phyloP scores from a whole-genome alignment of 2,888 invertebrate species.

The Tinea pellionella region DNA sequence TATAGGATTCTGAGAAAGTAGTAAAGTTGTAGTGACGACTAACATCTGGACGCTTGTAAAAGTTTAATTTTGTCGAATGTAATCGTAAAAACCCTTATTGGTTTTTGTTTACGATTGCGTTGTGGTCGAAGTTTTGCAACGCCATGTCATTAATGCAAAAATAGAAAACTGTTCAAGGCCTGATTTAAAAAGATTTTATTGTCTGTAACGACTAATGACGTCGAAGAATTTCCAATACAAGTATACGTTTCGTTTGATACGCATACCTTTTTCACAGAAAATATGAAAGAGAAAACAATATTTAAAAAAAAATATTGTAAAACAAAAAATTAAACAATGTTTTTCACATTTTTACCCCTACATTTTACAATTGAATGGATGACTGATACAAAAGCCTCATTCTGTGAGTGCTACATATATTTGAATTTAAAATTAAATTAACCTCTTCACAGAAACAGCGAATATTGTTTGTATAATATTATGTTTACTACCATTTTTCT shows the following conservation, averaged over 20 bases:
- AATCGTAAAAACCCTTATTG: conserved; percentile 59
- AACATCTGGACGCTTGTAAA: conserved; percentile 51
- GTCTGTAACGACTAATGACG: background rate
- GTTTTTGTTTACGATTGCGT: conserved; percentile 55
- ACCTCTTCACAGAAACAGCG: too few relatives aligned
- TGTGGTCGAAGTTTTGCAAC: conserved; percentile 36
- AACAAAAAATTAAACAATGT: too few relatives aligned
- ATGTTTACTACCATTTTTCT: conserved; percentile 90
- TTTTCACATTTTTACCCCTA: too few relatives aligned
- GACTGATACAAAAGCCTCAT: too few relatives aligned
- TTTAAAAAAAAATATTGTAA: too few relatives aligned
- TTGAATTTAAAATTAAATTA: too few relatives aligned
- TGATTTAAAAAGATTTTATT: conserved; percentile 6
- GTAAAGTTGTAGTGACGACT: conserved; percentile 27
- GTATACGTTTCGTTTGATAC: too few relatives aligned
- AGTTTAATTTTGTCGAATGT: conserved; percentile 60
- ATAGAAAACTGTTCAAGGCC: conserved; percentile 17
- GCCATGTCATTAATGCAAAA: conserved; percentile 25
- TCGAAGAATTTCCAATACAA: background rate
- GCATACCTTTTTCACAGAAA: too few relatives aligned
- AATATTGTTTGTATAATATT: too few relatives aligned
- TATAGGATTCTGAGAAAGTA: conserved; percentile 2
- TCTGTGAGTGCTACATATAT: too few relatives aligned
- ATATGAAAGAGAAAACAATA: too few relatives aligned
- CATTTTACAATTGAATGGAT: too few relatives aligned